Conservation (phyloP, 2,113 vertebrate species). For the Passer montanus region DNA sequence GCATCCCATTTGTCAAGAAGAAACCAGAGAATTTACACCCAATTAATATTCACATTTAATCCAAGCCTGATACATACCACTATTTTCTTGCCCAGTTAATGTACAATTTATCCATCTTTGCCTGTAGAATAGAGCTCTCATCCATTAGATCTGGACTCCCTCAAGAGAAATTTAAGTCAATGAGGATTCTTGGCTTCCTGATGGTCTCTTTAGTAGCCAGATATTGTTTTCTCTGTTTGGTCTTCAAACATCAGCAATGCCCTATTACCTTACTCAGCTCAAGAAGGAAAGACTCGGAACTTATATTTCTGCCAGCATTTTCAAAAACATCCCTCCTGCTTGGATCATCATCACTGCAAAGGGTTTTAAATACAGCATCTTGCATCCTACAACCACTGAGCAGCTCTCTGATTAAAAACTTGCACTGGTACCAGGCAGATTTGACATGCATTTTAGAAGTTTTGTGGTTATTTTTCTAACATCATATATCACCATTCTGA, state of each 20-base stretch:
- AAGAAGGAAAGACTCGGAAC: background rate
- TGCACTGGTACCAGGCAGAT: background rate
- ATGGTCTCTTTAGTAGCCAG: background rate
- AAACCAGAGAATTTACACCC: background rate
- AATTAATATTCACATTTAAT: background rate
- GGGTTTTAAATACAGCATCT: background rate
- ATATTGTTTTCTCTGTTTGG: background rate
- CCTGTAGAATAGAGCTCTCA: background rate
- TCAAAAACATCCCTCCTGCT: background rate
- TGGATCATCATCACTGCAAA: background rate
- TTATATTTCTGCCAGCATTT: background rate
- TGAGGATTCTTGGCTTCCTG: background rate
- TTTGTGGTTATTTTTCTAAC: background rate
- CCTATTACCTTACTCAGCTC: background rate
- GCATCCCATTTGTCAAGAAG: background rate
- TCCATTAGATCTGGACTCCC: background rate
- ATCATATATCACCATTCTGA: background rate
- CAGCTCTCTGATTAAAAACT: background rate
- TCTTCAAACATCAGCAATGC: background rate
- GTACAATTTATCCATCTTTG: background rate
- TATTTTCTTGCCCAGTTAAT: background rate
- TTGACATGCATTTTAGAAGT: background rate
- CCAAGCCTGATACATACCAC: background rate
- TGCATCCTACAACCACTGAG: background rate
- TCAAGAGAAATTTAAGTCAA: background rate